Percentiles rank a stretch among this genome's conserved stretches.
Evolutionary conservation across 2,797 vertebrate genomes (phyloP).

Genomic region (Podarcis lilfordi): DNA sequence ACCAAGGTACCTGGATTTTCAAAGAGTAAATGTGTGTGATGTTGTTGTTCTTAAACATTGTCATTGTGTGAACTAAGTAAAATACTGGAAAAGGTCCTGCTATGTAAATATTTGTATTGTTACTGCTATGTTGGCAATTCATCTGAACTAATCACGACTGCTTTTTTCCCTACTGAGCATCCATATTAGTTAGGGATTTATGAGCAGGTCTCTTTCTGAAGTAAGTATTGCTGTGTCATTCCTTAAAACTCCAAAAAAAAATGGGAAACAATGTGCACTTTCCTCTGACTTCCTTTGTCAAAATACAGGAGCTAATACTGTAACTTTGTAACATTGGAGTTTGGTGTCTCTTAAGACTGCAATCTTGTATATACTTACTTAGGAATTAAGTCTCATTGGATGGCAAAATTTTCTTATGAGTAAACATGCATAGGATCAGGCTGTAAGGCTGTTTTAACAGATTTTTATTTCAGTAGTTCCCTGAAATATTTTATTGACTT

Average conservation of each 20-base stretch:
- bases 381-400: not conserved
- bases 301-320: not conserved
- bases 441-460: not conserved
- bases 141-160: not conserved
- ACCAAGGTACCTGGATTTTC: not conserved
- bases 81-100: not conserved
- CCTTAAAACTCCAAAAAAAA: not conserved
- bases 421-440: not conserved
- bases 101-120: not conserved
- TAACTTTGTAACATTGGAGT: not conserved
- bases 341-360: not conserved
- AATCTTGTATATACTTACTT: not conserved
- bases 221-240: not conserved
- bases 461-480: not conserved
- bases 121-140: not conserved
- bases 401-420: not conserved
- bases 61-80: not conserved
- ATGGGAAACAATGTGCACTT: not conserved
- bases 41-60: not conserved
- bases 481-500: not conserved
- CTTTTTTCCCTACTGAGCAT: not conserved
- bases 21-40: not conserved
- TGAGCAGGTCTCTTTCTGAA: constrained; percentile 6
- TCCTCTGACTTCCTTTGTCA: not conserved
- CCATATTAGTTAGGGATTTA: constrained; percentile 23